phyloP scores from a whole-genome alignment of 2,797 vertebrate species.

The Kryptolebias ocellatus region DNA sequence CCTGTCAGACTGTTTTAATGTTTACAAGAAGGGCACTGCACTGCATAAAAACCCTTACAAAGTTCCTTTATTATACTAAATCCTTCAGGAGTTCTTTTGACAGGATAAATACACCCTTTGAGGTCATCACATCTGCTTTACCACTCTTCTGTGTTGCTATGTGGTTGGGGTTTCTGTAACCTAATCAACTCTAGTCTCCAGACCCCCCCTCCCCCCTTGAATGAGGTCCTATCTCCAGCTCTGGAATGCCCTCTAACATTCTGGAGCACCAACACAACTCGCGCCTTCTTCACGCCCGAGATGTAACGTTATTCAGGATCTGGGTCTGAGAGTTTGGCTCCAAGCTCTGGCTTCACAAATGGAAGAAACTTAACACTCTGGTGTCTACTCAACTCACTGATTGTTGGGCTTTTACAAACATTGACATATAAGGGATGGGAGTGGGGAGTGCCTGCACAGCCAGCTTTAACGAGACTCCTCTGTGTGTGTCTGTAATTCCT shows the following conservation, averaged over 20 bases:
- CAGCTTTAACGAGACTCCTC: constrained; percentile 20
- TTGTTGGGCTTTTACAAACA: constrained; percentile 73
- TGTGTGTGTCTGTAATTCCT: constrained; percentile 3
- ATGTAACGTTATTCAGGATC: constrained; percentile 43
- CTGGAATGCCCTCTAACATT: constrained; percentile 44
- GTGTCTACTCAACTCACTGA: constrained; percentile 46
- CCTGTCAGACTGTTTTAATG: constrained; percentile 22
- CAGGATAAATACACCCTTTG: not conserved
- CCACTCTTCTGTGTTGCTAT: constrained; percentile 42
- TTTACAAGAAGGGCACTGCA: not conserved
- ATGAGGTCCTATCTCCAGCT: constrained; percentile 48
- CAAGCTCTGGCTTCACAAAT: constrained; percentile 30
- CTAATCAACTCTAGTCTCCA: constrained; percentile 25
- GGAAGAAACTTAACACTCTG: constrained; percentile 60
- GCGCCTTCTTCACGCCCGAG: constrained; percentile 16
- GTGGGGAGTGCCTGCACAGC: constrained; percentile 26
- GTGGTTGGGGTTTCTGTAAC: constrained; percentile 63
- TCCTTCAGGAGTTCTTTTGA: constrained; percentile 2
- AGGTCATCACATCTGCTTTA: constrained; percentile 48
- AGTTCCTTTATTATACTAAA: not conserved
- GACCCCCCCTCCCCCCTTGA: constrained; percentile 22
- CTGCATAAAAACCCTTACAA: not conserved
- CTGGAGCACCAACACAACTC: constrained; percentile 24
- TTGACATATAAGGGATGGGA: constrained; percentile 75
- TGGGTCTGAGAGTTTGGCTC: constrained; percentile 45